Conservation (phyloP, 2,113 vertebrate species). For the Dissostichus mawsoni region DNA sequence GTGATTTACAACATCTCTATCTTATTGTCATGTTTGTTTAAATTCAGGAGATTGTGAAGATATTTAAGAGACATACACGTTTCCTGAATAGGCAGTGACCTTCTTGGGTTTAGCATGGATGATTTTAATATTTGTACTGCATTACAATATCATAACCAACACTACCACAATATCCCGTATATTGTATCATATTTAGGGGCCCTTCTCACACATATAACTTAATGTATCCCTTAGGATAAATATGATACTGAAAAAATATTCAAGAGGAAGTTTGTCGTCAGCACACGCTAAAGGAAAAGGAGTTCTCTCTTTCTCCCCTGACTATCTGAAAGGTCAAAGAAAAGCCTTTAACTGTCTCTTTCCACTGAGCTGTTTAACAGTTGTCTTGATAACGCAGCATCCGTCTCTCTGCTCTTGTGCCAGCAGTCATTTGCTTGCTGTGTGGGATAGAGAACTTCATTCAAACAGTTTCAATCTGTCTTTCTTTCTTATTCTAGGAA, state of each 20-base stretch:
- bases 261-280: slow-evolving; percentile 50
- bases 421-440: slow-evolving; percentile 53
- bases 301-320: slow-evolving; percentile 49
- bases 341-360: slow-evolving; percentile 67
- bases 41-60: slow-evolving; percentile 17
- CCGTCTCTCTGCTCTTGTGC: slow-evolving; percentile 47
- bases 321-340: slow-evolving; percentile 52
- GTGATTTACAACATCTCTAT: slow-evolving; percentile 9
- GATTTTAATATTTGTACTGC: slow-evolving; percentile 56
- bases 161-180: slow-evolving; percentile 43
- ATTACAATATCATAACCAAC: slow-evolving; percentile 45
- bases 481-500: slow-evolving; percentile 18
- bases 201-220: slow-evolving; percentile 33
- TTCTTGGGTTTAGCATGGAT: slow-evolving; percentile 21
- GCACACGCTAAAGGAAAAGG: slow-evolving; percentile 34
- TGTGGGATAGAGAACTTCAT: slow-evolving; percentile 64
- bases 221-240: slow-evolving; percentile 50
- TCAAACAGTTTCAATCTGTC: slow-evolving; percentile 50
- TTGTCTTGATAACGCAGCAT: slow-evolving; percentile 57
- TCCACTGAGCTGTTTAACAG: slow-evolving; percentile 74
- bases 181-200: slow-evolving; percentile 38
- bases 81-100: slow-evolving; percentile 37
- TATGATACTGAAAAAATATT: slow-evolving; percentile 47
- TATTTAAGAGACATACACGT: slow-evolving; percentile 40
- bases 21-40: slow-evolving; percentile 38